Evolutionary conservation across 2,797 vertebrate species (phyloP).

Genomic region (Sebastes jordani): DNA sequence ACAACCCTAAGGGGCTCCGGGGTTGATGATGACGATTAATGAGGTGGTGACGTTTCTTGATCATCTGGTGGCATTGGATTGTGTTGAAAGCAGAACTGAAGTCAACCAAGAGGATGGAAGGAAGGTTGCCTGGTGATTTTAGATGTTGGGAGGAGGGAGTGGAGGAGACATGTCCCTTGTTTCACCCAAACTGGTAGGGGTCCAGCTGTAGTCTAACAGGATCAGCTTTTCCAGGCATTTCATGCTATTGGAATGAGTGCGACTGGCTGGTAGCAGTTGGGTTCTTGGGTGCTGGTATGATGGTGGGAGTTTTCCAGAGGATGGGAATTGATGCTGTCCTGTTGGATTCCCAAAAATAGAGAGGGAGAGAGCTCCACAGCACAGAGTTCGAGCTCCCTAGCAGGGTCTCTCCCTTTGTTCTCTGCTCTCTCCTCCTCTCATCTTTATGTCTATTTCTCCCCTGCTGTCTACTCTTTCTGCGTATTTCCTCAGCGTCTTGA

Average conservation of each 20-base stretch:
- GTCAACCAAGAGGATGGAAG: not conserved
- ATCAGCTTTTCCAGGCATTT: too few relatives aligned
- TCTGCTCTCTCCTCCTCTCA: slow-evolving; percentile 60
- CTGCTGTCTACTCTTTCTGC: slow-evolving; percentile 56
- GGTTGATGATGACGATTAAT: not conserved
- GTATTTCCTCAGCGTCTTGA: slow-evolving; percentile 60
- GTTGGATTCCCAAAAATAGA: not conserved
- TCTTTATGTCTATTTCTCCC: slow-evolving; percentile 60
- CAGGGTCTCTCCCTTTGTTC: slow-evolving; percentile 38
- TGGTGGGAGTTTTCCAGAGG: not conserved
- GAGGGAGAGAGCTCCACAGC: not conserved
- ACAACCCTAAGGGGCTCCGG: not conserved
- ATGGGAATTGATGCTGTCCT: not conserved
- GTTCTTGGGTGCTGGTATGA: not conserved
- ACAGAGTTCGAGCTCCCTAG: not conserved
- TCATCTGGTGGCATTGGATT: not conserved
- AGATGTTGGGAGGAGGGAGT: not conserved
- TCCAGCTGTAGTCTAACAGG: not conserved
- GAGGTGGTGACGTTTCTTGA: not conserved
- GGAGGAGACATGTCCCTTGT: not conserved
- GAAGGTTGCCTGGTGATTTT: not conserved
- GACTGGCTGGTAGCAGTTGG: not conserved
- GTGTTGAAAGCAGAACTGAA: not conserved
- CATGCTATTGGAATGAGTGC: not conserved
- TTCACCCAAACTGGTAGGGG: not conserved